Evolutionary conservation across 2,888 invertebrate species (phyloP), one percentile per base, ranked within the genome.

Genomic region (Cetonia aurata): DNA sequence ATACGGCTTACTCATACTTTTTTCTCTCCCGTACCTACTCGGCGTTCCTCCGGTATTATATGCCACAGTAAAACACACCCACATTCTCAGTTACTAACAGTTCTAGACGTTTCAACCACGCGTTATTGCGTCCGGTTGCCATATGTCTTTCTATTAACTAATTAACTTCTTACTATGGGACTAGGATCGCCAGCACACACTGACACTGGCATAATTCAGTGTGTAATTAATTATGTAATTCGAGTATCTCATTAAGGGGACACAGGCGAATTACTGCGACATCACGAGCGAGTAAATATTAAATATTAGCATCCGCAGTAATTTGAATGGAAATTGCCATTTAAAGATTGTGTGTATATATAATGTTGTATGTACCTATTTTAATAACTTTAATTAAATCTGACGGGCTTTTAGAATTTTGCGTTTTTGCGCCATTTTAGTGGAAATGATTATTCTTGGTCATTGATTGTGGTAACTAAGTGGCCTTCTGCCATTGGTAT

Each of bases 91-190:
- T 65, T 52, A 41, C 37, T 65, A 62, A 48, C 62, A 65, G 62
- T 65, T 65, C 62, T 65, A 50, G 50, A 65, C 62, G 50, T 65
- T 65, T 50, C 37, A 65, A 65, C 33, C 62, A 37, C 17, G 33
- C 50, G 37, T 65, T 65, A 65, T 65, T 65, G 50, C 62, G 62
- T 65, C 62, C 62, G 62, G 62, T 65, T 65, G 41, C 62, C 62
- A 65, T 65, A 65, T 65, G 62, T 65, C 62, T 65, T 65, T 65
- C 62, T 65, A 65, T 65, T 65, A 65, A 65, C 62, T 65, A 65
- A 65, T 65, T 65, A 65, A 65, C 62, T 65, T 65, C 62, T 65
- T 65, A 65, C 62, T 65, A n/a, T n/a, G 62, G 50, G 48, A 65
- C 62, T 33, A 50, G 37, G 50, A 65, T 65, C 37, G 62, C 50